These are phyloP conservation scores for Maniola hyperantus DNA, from an alignment of 2,888 invertebrate species.

Conservation along the genomic window DNA sequence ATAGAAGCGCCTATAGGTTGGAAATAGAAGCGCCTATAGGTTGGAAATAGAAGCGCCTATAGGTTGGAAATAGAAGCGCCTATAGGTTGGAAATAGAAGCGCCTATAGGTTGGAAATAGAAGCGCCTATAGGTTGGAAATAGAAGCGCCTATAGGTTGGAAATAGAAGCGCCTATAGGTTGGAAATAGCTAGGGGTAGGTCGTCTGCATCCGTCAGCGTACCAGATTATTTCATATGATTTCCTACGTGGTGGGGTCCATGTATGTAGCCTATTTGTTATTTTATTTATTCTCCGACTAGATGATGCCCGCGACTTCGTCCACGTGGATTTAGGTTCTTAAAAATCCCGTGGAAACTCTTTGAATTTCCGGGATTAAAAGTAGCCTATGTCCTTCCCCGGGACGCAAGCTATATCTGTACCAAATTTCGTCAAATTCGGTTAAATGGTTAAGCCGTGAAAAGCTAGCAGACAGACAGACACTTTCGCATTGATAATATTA, in stretches of 20 bases:
- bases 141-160: background rate
- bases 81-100: constrained; percentile 10
- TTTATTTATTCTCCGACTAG: too few species aligned
- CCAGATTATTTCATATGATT: constrained; percentile 1
- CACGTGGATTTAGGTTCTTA: too few species aligned
- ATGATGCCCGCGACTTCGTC: too few species aligned
- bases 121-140: constrained; percentile 8
- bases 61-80: constrained; percentile 6
- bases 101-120: constrained; percentile 8
- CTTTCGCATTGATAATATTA: too few species aligned
- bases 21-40: background rate
- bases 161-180: background rate
- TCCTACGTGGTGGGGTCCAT: background rate
- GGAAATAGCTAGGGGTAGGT: background rate
- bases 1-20: background rate
- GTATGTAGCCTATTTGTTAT: too few species aligned
- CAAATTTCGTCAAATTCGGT: too few species aligned
- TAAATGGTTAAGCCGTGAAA: too few species aligned
- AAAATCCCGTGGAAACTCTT: too few species aligned
- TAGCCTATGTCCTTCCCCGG: too few species aligned
- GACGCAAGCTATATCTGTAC: too few species aligned
- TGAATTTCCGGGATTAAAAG: too few species aligned
- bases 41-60: constrained; percentile 4
- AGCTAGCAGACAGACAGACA: too few species aligned
- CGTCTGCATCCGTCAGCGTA: background rate